phyloP scores from a whole-genome alignment of 2,797 vertebrate genomes.

The Acanthis flammea region DNA sequence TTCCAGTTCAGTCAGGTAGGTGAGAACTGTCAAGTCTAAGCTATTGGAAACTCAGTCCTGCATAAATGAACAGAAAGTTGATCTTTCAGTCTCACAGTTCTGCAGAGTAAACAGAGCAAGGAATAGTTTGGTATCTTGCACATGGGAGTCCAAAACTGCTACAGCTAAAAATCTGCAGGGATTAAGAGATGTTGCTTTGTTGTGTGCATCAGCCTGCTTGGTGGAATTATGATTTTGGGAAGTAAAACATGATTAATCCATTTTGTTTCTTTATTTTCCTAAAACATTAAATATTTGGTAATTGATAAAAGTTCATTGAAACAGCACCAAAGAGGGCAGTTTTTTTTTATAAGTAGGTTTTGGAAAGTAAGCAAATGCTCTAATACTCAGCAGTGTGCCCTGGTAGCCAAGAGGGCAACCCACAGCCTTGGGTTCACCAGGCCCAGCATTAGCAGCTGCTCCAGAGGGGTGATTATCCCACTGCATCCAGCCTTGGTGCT shows the following conservation, averaged over 20 bases:
- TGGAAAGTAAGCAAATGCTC: background rate
- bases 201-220: background rate
- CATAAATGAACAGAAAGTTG: background rate
- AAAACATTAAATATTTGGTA: background rate
- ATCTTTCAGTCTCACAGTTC: background rate
- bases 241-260: fast-evolving
- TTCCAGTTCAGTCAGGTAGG: background rate
- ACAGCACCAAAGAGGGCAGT: background rate
- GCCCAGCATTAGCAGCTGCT: fast-evolving
- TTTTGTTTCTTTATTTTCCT: background rate
- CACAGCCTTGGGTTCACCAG: background rate
- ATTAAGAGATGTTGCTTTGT: background rate
- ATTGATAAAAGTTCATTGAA: background rate
- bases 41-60: background rate
- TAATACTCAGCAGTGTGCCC: background rate
- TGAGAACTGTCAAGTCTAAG: background rate
- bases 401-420: background rate
- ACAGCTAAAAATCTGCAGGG: background rate
- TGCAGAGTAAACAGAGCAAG: background rate
- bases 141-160: background rate
- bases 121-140: background rate
- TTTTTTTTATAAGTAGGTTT: background rate
- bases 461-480: fast-evolving
- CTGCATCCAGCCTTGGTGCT: background rate
- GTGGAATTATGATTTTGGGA: background rate